Percentiles rank a stretch among this genome's conserved stretches.
Conservation (phyloP, 2,888 invertebrate genomes). For the Drosophila anceps region DNA sequence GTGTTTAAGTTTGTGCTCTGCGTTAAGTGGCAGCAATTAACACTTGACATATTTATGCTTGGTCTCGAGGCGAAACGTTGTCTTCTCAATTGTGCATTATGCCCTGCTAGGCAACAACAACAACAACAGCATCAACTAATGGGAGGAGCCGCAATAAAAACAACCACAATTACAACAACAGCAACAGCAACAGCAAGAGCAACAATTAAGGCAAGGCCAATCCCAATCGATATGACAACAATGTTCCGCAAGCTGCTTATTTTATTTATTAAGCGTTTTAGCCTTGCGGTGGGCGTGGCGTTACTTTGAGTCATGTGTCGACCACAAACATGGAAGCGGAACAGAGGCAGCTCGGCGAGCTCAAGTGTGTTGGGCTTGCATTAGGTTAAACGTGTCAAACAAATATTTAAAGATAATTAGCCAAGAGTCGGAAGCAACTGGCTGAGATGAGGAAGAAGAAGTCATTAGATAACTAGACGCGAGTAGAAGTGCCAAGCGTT, state of each 20-base stretch:
- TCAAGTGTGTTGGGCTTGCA: constrained; percentile 6
- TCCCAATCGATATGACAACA: constrained; percentile 58
- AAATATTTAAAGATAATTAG: constrained; percentile 73
- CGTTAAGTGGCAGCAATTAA: constrained; percentile 80
- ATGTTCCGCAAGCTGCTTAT: constrained; percentile 71
- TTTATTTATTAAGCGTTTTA: constrained; percentile 73
- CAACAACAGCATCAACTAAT: constrained; percentile 13
- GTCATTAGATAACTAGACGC: constrained; percentile 9
- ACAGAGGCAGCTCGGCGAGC: background rate
- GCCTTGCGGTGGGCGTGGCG: constrained; percentile 53
- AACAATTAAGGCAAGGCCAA: constrained; percentile 58
- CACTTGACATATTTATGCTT: constrained; percentile 82
- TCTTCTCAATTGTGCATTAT: constrained; percentile 56
- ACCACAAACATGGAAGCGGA: constrained; percentile 16
- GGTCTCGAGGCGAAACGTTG: constrained; percentile 53
- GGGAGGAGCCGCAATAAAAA: constrained; percentile 11
- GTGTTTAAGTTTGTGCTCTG: constrained; percentile 70
- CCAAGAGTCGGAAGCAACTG: constrained; percentile 10
- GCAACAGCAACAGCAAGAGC: constrained; percentile 18
- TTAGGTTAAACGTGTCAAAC: constrained; percentile 40
- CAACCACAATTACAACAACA: constrained; percentile 19
- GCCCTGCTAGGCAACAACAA: constrained; percentile 29
- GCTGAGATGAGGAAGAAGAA: constrained; percentile 16
- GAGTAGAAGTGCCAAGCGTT: background rate
- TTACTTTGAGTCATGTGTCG: constrained; percentile 38